phyloP scores from a whole-genome alignment of 92 coral and sea anemone species.

The Epizoanthus illoricatus region DNA sequence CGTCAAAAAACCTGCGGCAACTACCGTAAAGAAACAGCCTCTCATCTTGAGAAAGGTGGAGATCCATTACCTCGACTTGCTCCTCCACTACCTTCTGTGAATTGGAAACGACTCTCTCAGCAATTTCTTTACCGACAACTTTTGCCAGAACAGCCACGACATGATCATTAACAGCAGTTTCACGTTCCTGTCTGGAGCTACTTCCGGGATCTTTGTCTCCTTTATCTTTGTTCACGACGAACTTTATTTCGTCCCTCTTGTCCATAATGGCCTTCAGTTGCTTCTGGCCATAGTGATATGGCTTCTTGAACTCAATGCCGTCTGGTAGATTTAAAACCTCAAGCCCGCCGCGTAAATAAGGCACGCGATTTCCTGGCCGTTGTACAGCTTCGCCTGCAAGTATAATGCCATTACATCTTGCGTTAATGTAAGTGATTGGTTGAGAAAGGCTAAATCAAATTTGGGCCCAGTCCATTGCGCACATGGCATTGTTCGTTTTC shows the following conservation, averaged over 20 bases:
- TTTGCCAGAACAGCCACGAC: slow-evolving; percentile 11
- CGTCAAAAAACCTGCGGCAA: slow-evolving; percentile 23
- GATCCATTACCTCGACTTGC: slow-evolving; percentile 36
- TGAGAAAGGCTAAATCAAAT: background rate
- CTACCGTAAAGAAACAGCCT: slow-evolving; percentile 32
- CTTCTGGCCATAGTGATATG: slow-evolving; percentile 60
- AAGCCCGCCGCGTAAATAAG: slow-evolving; percentile 63
- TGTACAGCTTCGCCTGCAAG: slow-evolving; percentile 55
- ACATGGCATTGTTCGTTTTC: too few relatives aligned
- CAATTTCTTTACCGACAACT: slow-evolving; percentile 22
- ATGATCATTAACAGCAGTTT: background rate
- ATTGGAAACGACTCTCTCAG: slow-evolving; percentile 14
- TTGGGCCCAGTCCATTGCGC: too few relatives aligned
- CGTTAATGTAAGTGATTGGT: background rate
- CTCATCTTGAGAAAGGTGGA: slow-evolving; percentile 27
- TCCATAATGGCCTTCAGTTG: slow-evolving; percentile 59
- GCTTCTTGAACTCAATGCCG: slow-evolving; percentile 59
- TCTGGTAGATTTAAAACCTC: slow-evolving; percentile 56
- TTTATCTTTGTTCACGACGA: slow-evolving; percentile 27
- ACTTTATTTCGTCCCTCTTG: slow-evolving; percentile 49
- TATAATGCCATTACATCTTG: background rate
- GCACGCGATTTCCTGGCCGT: slow-evolving; percentile 55
- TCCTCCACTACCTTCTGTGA: slow-evolving; percentile 5
- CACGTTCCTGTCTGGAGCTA: background rate
- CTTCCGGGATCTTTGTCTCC: background rate